Evolutionary conservation across 1,140 invertebrate genomes (phyloP), one percentile per base, ranked within the genome.

Genomic region (Drosophila bipectinata): DNA sequence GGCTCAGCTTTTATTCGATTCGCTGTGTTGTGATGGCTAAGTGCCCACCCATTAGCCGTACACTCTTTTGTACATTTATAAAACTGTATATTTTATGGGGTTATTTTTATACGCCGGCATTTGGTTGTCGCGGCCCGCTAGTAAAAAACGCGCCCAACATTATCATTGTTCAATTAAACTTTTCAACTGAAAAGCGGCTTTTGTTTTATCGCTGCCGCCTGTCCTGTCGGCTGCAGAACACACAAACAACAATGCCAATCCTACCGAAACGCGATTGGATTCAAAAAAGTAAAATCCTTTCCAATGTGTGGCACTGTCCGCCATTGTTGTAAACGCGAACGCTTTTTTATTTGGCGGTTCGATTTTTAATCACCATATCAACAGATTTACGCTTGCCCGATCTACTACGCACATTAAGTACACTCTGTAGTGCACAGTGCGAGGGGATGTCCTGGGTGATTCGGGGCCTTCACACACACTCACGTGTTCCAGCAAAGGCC

Each of bases 141-240:
- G 26, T 6, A 49, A 69, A 64, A 69, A 68, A 15, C 47, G 24
- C 49, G 30, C 32, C 59, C 74, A 82, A 88, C 79, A 81, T 87
- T 87, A 87, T 87, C 82, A 88, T 88, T 87, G 82, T 87, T 87
- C 83, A 87, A 87, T 87, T 87, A 87, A 87, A 88, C 83, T 87
- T 87, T 87, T 87, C 83, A 87, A 77, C 83, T 83, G 83, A 87
- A 85, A 87, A 87, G 82, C 83, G 83, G 83, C 83, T 87, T 87
- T 87, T 87, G 79, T 87, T 88, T 85, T 85, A 85, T 87, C 81
- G 81, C 64, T 24, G 21, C 55, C 57, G 47, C 58, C 45, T 57
- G 68, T 67, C 66, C 74, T 77, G 82, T 81, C 78, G 68, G 48
- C 74, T 85, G 81, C 78, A 85, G 80, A 80, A 84, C 80, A 47